A percentile compares a stretch with the other conserved stretches of the same genome.
Evolutionary conservation across 2,113 vertebrate species (phyloP).

Genomic region (Pedetes capensis): DNA sequence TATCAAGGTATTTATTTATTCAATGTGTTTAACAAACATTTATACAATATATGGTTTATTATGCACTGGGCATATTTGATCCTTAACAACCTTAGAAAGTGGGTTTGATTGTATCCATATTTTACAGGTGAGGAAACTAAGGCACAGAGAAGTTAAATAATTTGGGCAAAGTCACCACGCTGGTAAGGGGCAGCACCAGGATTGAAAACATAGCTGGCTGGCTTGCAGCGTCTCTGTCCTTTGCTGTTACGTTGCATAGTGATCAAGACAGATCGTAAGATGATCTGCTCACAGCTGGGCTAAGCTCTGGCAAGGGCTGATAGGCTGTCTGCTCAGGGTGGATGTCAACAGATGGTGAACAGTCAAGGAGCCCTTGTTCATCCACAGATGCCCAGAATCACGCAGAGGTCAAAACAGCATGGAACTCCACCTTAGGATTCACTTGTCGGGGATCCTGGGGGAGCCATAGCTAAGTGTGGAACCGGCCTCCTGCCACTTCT

Average conservation of each 20-base stretch:
- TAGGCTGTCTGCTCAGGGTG: neutral
- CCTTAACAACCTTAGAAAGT: neutral
- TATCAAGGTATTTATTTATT: neutral
- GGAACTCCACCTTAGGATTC: neutral
- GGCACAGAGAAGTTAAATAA: neutral
- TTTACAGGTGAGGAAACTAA: neutral
- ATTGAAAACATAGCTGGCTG: neutral
- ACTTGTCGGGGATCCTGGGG: neutral
- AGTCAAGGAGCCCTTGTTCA: fast-evolving
- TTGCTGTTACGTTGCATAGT: fast-evolving
- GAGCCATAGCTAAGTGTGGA: neutral
- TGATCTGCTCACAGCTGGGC: neutral
- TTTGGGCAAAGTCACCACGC: neutral
- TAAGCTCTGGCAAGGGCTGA: neutral
- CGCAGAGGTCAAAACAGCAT: neutral
- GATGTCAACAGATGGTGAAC: neutral
- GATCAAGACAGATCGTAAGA: neutral
- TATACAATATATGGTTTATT: neutral
- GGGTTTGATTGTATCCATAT: neutral
- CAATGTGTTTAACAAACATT: neutral
- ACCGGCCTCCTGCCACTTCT: neutral
- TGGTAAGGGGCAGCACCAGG: neutral
- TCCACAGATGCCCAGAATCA: fast-evolving
- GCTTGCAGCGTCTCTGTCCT: fast-evolving
- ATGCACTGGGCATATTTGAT: neutral